phyloP scores from a whole-genome alignment of 1,140 invertebrate genomes.

The Hylaeus anthracinus region DNA sequence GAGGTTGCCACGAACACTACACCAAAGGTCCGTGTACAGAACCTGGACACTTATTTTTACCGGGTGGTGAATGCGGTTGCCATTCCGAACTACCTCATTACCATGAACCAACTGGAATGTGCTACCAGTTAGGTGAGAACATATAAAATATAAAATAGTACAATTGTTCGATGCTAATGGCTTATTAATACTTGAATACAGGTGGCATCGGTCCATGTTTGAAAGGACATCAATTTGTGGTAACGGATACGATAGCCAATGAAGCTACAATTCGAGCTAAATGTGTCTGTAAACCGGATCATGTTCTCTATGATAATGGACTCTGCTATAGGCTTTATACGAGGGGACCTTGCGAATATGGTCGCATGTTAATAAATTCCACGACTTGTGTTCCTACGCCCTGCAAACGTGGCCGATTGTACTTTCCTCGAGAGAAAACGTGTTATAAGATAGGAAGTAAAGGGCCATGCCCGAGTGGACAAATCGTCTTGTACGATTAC shows the following conservation, averaged over 20 bases:
- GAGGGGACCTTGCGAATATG: slow-evolving; percentile 86
- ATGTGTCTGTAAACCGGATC: slow-evolving; percentile 87
- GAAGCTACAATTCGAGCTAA: slow-evolving; percentile 76
- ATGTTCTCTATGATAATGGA: slow-evolving; percentile 85
- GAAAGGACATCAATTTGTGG: slow-evolving; percentile 85
- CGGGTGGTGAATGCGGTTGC: slow-evolving; percentile 87
- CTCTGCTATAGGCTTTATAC: slow-evolving; percentile 89
- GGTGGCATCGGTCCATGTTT: slow-evolving; percentile 86
- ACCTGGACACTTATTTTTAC: slow-evolving; percentile 87
- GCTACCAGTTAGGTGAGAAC: slow-evolving; percentile 87
- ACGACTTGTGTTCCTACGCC: slow-evolving; percentile 84
- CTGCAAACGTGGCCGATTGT: slow-evolving; percentile 87
- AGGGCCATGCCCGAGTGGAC: slow-evolving; percentile 86
- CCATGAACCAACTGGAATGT: slow-evolving; percentile 84
- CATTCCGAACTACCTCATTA: slow-evolving; percentile 86
- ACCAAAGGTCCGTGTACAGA: slow-evolving; percentile 88
- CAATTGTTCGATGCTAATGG: neutral
- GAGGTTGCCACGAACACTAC: slow-evolving; percentile 89
- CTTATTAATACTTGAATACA: slow-evolving; percentile 61
- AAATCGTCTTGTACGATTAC: slow-evolving; percentile 90
- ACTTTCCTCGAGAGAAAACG: slow-evolving; percentile 86
- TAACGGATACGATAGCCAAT: slow-evolving; percentile 62
- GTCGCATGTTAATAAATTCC: slow-evolving; percentile 85
- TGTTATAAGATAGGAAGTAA: slow-evolving; percentile 88
- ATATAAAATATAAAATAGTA: too few relatives aligned